Base-by-base conservation (phyloP, 1,140 invertebrate genomes). In the Musca domestica region DNA sequence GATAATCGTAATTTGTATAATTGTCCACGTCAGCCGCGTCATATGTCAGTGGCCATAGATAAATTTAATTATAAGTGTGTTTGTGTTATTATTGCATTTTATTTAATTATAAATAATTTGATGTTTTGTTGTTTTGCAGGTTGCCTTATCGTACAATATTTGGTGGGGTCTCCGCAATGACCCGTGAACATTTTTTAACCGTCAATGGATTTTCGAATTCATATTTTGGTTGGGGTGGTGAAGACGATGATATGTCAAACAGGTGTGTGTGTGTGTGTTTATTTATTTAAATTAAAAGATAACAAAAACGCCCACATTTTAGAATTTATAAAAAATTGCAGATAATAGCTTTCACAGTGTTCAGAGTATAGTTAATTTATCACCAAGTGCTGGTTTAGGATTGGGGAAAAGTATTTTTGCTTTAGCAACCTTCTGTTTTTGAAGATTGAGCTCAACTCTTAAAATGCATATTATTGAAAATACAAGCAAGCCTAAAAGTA, bases 31-130 rank as follows among this genome's bases (percentile, higher is more conserved):
- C 92, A 95, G 76, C 96, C 96, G 0, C 83, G 95, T 54, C 96
- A 98, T 81, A 94, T 99, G 92, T 96, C 95, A 34, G 95, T 95
- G 0, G 94, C 95, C 12, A 90, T 98, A 34, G 93, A 98, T 84
- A 93, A 91, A 74, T 91, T 96, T 73, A 87, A 89, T 69, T 96
- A 95, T 83, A 90, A 87, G 93, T 94, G 81, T 80, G 78, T 70
- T 52, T 67, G 49, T 51, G 4, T 7, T 52, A n/a, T 20, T 12
- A 14, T 20, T 47, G 61, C 17, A 49, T 14, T 25, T 25, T 34
- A n/a, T 56, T 65, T 65, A 46, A 65, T 34, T 64, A 67, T 67
- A 19, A 70, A 71, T 23, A 67, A 68, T 46, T 48, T n/a, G 22
- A 12, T 10, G 2, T 68, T 52, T 47, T 67, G 12, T 47, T 58